phyloP scores from a whole-genome alignment of 2,888 invertebrate genomes.

The Neoaliturus tenellus region DNA sequence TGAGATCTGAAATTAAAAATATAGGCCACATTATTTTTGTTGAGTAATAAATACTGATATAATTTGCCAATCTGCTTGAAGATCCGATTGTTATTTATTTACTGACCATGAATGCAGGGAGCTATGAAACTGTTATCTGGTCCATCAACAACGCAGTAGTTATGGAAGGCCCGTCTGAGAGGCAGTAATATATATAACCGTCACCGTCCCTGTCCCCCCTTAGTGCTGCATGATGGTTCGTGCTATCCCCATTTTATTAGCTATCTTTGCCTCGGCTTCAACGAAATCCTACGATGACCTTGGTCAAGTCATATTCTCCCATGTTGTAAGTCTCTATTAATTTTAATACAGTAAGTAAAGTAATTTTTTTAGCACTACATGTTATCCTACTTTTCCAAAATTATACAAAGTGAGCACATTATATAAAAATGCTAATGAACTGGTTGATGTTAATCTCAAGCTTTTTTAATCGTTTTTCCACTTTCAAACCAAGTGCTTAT shows the following conservation, averaged over 20 bases:
- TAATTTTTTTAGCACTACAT: no score
- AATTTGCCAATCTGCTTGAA: no score
- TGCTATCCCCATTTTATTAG: not conserved
- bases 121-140: not conserved
- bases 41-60: no score
- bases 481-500: no score
- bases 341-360: no score
- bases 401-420: no score
- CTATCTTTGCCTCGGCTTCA: not conserved
- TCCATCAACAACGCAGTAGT: not conserved
- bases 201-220: not conserved
- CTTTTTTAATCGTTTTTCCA: no score
- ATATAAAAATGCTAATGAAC: no score
- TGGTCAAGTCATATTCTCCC: slow-evolving; percentile 39
- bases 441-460: no score
- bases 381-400: no score
- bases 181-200: not conserved
- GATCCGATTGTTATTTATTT: not conserved
- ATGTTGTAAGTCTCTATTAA: slow-evolving; percentile 51
- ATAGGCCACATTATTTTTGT: no score
- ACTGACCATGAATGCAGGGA: not conserved
- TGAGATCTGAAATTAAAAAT: no score
- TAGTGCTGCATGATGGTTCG: not conserved
- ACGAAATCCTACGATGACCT: not conserved
- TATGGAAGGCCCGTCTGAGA: not conserved